phyloP scores from a whole-genome alignment of 1,140 invertebrate species.

The Whitmania pigra region DNA sequence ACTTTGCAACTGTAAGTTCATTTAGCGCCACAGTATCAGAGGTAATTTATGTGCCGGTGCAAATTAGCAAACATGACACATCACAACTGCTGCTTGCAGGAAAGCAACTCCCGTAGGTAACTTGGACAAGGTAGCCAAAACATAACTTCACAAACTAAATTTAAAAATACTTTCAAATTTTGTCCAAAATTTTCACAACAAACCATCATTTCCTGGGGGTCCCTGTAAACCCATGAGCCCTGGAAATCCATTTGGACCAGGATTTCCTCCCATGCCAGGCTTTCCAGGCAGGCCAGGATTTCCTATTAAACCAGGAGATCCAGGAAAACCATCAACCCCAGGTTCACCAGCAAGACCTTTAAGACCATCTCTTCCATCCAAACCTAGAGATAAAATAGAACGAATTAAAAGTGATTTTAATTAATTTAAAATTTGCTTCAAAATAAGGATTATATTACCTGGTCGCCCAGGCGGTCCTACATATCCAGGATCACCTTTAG shows the following conservation, averaged over 20 bases:
- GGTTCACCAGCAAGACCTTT: background rate
- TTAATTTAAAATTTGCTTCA: too few species aligned
- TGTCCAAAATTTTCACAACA: background rate
- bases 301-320: constrained; percentile 49
- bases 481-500: background rate
- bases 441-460: background rate
- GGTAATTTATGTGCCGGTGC: too few species aligned
- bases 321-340: constrained; percentile 50
- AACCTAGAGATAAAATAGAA: background rate
- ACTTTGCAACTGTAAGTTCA: too few species aligned
- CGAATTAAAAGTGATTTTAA: background rate
- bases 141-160: too few species aligned
- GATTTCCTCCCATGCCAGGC: constrained; percentile 20
- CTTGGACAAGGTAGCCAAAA: too few species aligned
- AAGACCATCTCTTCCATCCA: background rate
- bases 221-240: constrained; percentile 19
- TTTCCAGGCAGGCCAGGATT: constrained; percentile 10
- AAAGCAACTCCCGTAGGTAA: too few species aligned
- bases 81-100: too few species aligned
- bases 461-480: background rate
- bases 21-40: too few species aligned
- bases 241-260: constrained; percentile 17
- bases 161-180: too few species aligned
- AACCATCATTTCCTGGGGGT: background rate
- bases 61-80: too few species aligned